phyloP scores from a whole-genome alignment of 2,113 vertebrate genomes.

The Trematocara marginatum region DNA sequence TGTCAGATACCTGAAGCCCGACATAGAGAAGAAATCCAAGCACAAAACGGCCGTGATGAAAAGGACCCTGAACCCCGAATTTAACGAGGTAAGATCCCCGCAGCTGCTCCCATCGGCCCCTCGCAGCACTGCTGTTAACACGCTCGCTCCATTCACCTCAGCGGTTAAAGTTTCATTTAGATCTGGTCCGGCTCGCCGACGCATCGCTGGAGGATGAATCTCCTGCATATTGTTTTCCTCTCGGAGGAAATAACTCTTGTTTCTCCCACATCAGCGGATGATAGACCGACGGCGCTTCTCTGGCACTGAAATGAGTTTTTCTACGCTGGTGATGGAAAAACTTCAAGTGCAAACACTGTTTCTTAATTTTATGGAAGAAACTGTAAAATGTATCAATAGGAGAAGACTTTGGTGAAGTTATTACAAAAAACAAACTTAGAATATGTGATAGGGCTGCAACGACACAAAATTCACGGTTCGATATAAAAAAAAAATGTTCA shows the following conservation, averaged over 20 bases:
- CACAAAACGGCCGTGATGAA: constrained; percentile 86
- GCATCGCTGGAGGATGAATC: not conserved
- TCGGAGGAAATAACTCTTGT: not conserved
- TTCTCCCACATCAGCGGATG: not conserved
- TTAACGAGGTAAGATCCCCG: constrained; percentile 75
- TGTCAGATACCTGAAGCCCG: constrained; percentile 82
- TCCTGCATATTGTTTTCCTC: not conserved
- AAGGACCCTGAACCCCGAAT: constrained; percentile 87
- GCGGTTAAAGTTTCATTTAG: not conserved
- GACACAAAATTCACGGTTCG: no score
- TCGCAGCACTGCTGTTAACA: not conserved
- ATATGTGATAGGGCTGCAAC: not conserved
- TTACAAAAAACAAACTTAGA: not conserved
- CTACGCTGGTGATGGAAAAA: not conserved
- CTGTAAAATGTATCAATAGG: not conserved
- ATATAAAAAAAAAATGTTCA: no score
- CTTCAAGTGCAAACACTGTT: not conserved
- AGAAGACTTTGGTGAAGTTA: not conserved
- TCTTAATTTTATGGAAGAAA: not conserved
- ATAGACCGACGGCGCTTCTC: not conserved
- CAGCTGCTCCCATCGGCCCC: not conserved
- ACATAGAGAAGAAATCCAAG: constrained; percentile 85
- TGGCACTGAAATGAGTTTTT: not conserved
- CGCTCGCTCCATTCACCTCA: not conserved
- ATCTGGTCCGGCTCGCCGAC: not conserved